Evolutionary conservation across 1,140 invertebrate genomes (phyloP), one percentile per base, ranked within the genome.

Genomic region (Scaptomyza hsui): DNA sequence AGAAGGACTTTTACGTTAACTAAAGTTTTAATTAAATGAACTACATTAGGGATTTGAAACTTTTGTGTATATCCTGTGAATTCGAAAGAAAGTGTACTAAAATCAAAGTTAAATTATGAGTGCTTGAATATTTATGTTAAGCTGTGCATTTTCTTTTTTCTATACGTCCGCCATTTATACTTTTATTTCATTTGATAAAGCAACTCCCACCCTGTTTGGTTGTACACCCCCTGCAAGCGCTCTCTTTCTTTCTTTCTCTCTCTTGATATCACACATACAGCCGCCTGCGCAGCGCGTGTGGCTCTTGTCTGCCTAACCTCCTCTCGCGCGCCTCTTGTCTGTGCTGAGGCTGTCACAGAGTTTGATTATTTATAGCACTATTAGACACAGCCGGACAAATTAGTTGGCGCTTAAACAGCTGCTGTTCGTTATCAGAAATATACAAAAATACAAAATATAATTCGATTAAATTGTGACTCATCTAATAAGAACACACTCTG

Each of bases 111-210:
- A n/a, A n/a, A n/a, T n/a, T n/a, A n/a, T n/a, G n/a, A n/a, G n/a
- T n/a, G n/a, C n/a, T n/a, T n/a, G n/a, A n/a, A n/a, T n/a, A n/a
- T n/a, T n/a, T n/a, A n/a, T n/a, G n/a, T n/a, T n/a, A n/a, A n/a
- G n/a, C n/a, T n/a, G n/a, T n/a, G n/a, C n/a, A n/a, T 48, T 44
- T 32, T 16, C 18, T 7, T 10, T 45, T 26, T 49, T 13, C 13
- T 45, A 1, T 29, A 18, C 15, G 65, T 65, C 81, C 81, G 81
- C 81, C 81, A 85, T 85, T 60, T 80, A 76, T 68, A 75, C 74
- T 85, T 81, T 78, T 37, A 76, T 51, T 68, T 72, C 41, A 42
- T 67, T 77, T 78, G 65, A 81, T 88, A 85, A 85, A 88, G 45
- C 61, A 73, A 76, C 73, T 76, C 70, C 73, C 73, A 76, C 73